Base-by-base conservation (phyloP, 2,888 invertebrate genomes). In the Altica lythri region DNA sequence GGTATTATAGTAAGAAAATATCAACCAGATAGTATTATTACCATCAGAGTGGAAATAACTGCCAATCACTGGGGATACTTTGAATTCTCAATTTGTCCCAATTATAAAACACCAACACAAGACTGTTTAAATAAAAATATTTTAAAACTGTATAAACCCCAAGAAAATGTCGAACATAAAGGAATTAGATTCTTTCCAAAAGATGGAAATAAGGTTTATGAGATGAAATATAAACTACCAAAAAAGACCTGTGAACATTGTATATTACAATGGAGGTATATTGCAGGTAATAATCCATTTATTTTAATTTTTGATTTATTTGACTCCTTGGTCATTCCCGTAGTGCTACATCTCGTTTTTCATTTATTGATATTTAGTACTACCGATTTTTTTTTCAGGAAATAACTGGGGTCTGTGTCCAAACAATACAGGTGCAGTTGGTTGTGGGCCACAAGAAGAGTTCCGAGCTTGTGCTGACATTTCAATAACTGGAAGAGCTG, bases 391-490 rank as follows among this genome's bases (percentile, higher is more conserved):
- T 13, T 40, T 59, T 57, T 32, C 29, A 74, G 75, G 75, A 2
- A 91, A 91, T 69, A 90, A 90, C 71, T 92, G 91, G 91, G 90
- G 90, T 0, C 80, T 79, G 9, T 89, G 89, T 68, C 79, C 79
- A 1, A 85, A 89, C 68, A 88, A 88, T 0, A 84, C 83, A 38
- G 90, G 88, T 22, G 87, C 86, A 0, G 87, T 93, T 1, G 93
- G 93, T 0, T 93, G 93, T 69, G 93, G 93, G 0, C 89, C 89
- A 0, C 93, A 93, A 71, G 93, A 93, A 72, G 91, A 92, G 69
- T 93, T 93, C 69, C 81, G 92, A 13, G 88, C 90, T 0, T 92
- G 92, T 64, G 86, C 92, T 0, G 92, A 93, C 68, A 85, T 92
- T 35, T 80, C 86, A 10, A 85, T 93, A 29, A 85, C 84, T 1